A percentile compares a stretch with the other conserved stretches of the same genome.
These are phyloP conservation scores for Oostethus manadensis DNA, from an alignment of 2,113 vertebrate genomes.

Conservation along the genomic window DNA sequence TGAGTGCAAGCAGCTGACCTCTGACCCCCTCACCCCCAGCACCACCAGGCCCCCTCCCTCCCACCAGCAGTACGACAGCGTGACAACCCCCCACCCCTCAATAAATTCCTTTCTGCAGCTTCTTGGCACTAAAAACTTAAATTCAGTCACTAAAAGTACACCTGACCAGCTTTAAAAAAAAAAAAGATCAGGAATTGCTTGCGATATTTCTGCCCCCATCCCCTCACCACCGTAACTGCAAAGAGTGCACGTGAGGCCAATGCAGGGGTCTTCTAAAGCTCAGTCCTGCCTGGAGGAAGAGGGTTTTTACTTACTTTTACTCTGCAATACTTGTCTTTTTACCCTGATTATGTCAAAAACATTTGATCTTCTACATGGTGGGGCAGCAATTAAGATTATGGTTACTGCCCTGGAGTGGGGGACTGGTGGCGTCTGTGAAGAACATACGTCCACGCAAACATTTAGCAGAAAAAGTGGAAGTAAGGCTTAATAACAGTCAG, in stretches of 20 bases:
- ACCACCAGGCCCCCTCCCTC: slow-evolving; percentile 51
- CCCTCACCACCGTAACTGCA: neutral
- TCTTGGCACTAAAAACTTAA: slow-evolving; percentile 28
- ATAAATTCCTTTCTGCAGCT: slow-evolving; percentile 64
- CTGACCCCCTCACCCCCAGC: slow-evolving; percentile 67
- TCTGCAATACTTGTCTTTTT: slow-evolving; percentile 1
- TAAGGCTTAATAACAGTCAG: too few species aligned
- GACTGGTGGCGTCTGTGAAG: slow-evolving; percentile 46
- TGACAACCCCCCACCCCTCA: slow-evolving; percentile 57
- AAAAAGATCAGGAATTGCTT: slow-evolving; percentile 4
- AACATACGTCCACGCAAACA: slow-evolving; percentile 34
- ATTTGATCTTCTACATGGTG: slow-evolving; percentile 24
- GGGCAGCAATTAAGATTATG: slow-evolving; percentile 11
- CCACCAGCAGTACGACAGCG: slow-evolving; percentile 46
- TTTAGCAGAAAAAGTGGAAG: slow-evolving; percentile 16
- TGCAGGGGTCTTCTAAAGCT: slow-evolving; percentile 48
- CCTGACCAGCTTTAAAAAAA: neutral
- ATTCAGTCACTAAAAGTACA: neutral
- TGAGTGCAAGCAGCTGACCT: slow-evolving; percentile 82
- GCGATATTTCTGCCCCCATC: slow-evolving; percentile 8
- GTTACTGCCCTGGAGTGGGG: slow-evolving; percentile 6
- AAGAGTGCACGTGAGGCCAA: slow-evolving; percentile 30
- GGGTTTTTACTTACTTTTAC: slow-evolving; percentile 22
- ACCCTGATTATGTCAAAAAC: slow-evolving; percentile 23
- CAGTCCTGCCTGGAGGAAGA: slow-evolving; percentile 14